These are phyloP conservation scores for Nycticorax nycticorax DNA, from an alignment of 2,113 vertebrate genomes.

Conservation along the genomic window DNA sequence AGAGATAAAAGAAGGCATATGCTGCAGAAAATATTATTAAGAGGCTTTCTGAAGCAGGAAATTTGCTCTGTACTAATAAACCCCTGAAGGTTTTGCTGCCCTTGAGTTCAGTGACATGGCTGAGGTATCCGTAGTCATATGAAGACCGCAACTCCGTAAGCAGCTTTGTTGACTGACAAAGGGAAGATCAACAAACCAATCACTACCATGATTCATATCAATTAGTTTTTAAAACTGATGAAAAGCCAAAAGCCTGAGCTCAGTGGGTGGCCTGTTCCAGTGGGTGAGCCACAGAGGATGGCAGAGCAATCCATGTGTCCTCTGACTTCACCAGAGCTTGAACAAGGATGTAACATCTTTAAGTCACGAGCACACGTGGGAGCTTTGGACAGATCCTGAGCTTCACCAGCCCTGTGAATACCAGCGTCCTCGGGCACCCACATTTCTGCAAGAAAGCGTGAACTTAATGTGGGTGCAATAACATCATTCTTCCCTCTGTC, in stretches of 20 bases:
- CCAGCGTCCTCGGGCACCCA: neutral
- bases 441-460: neutral
- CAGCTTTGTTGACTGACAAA: neutral
- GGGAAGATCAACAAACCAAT: neutral
- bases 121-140: neutral
- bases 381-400: neutral
- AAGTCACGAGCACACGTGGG: neutral
- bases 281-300: neutral
- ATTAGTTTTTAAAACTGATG: neutral
- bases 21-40: neutral
- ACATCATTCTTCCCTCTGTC: neutral
- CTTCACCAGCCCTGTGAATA: neutral
- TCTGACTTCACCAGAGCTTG: fast-evolving
- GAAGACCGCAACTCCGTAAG: neutral
- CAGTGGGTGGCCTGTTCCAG: neutral
- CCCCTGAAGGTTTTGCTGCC: neutral
- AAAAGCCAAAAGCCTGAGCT: neutral
- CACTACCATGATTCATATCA: neutral
- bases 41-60: neutral
- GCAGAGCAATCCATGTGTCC: neutral
- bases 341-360: neutral
- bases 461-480: neutral
- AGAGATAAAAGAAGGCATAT: neutral
- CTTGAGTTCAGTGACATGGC: neutral
- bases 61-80: neutral